Evolutionary conservation across 2,113 vertebrate genomes (phyloP).

Genomic region (Microcebus griseorufus): DNA sequence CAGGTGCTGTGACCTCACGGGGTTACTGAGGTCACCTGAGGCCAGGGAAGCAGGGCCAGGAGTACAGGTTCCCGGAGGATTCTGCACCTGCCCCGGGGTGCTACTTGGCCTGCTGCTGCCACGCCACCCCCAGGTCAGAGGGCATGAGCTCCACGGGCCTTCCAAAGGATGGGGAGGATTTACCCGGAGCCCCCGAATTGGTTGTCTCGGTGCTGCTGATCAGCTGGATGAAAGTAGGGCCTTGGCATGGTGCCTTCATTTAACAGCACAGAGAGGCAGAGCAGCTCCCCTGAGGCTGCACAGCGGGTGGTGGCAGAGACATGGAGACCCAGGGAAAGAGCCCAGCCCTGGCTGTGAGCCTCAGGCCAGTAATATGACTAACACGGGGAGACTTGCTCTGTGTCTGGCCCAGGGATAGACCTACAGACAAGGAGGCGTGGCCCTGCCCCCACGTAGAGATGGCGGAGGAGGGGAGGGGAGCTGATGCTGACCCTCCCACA

Average conservation of each 20-base stretch:
- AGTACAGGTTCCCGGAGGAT: neutral
- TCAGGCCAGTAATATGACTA: neutral
- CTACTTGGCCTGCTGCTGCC: neutral
- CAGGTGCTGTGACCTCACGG: neutral
- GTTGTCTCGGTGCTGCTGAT: neutral
- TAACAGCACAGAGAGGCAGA: neutral
- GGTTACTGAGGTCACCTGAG: neutral
- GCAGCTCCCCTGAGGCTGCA: neutral
- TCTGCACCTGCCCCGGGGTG: neutral
- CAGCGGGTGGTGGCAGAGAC: neutral
- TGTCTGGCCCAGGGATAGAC: neutral
- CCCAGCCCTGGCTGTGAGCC: neutral
- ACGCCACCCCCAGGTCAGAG: neutral
- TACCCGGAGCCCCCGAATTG: neutral
- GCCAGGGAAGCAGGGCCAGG: neutral
- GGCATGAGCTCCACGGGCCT: neutral
- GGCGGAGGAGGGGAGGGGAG: neutral
- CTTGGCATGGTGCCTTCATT: neutral
- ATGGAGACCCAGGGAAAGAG: neutral
- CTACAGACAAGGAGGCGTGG: rapidly evolving
- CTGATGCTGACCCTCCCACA: rapidly evolving
- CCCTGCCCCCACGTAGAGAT: rapidly evolving
- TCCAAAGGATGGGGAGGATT: neutral
- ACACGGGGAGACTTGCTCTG: neutral
- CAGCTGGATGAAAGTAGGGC: neutral